Base-by-base conservation (phyloP, 2,113 vertebrate genomes). In the Phainopepla nitens region DNA sequence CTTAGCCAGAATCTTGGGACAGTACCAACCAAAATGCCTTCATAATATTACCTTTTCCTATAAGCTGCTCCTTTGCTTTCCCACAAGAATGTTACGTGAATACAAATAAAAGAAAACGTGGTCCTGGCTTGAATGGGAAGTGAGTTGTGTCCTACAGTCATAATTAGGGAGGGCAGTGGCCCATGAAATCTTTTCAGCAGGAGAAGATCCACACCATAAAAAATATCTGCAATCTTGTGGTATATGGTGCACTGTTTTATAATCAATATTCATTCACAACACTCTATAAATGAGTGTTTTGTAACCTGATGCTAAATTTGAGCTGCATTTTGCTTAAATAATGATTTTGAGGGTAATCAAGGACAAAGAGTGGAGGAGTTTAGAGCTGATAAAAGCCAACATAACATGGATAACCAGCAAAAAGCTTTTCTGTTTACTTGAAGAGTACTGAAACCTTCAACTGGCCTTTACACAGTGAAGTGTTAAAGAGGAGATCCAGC, bases 181-280 rank as follows among this genome's bases (percentile, higher is more conserved):
- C 90, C 90, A 81, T 93, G 54, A 94, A 93, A 90, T 81, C 72
- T 90, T 82, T 94, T 83, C 68, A 92, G 77, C 89, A 91, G 44
- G 53, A 93, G 28, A 93, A 89, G 90, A 95, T 75, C 75, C 51
- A 62, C 88, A 71, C 49, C 82, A 83, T 91, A 89, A 97, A 39
- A 93, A 93, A 86, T 83, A 88, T 75, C 92, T 88, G 87, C 82
- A 85, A 1, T 47, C 68, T 68, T 86, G 88, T 57, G 92, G 93
- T 93, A 39, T 35, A 49, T 54, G 57, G 54, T 25, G 42, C 53
- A 64, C 39, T 75, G 44, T 41, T 90, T 89, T 87, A 83, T 49
- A 92, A 94, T 81, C 88, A 90, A 93, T 94, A 94, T 94, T 95
- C 90, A 93, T 96, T 96, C 96, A 89, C 57, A 94, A 75, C 68